Conservation (phyloP, 1,140 invertebrate genomes). For the Gonatopus flavifemur region DNA sequence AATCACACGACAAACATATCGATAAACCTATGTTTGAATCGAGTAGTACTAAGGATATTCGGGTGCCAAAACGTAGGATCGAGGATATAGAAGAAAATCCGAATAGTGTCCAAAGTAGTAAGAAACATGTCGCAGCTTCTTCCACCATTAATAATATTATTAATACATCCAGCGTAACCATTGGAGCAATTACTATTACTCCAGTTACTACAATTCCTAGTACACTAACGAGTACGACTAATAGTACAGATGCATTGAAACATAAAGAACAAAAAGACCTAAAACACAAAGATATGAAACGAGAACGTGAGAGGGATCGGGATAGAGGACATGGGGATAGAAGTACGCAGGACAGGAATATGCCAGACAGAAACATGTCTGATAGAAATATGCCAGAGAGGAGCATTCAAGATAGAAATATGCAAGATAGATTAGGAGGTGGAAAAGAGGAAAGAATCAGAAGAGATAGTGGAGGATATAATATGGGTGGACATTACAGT, state of each 20-base stretch:
- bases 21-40: slow-evolving; percentile 24
- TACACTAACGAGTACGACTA: slow-evolving; percentile 34
- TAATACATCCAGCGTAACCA: slow-evolving; percentile 40
- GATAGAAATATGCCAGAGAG: slow-evolving; percentile 46
- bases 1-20: slow-evolving; percentile 33
- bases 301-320: slow-evolving; percentile 40
- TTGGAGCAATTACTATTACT: slow-evolving; percentile 48
- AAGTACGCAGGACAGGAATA: slow-evolving; percentile 32
- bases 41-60: slow-evolving; percentile 30
- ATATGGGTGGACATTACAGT: slow-evolving; percentile 44
- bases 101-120: slow-evolving; percentile 39
- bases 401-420: slow-evolving; percentile 35
- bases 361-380: slow-evolving; percentile 35
- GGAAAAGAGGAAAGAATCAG: slow-evolving; percentile 51
- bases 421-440: slow-evolving; percentile 42
- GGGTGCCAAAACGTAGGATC: slow-evolving; percentile 39
- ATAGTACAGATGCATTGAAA: slow-evolving; percentile 27
- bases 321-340: slow-evolving; percentile 40
- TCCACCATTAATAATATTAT: slow-evolving; percentile 36
- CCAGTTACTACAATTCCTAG: slow-evolving; percentile 39
- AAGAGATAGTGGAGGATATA: slow-evolving; percentile 46
- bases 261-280: slow-evolving; percentile 48
- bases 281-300: slow-evolving; percentile 44
- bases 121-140: slow-evolving; percentile 41
- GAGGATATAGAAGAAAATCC: slow-evolving; percentile 52